Conservation (phyloP, 1,140 invertebrate species). For the Lepidurus couesii region DNA sequence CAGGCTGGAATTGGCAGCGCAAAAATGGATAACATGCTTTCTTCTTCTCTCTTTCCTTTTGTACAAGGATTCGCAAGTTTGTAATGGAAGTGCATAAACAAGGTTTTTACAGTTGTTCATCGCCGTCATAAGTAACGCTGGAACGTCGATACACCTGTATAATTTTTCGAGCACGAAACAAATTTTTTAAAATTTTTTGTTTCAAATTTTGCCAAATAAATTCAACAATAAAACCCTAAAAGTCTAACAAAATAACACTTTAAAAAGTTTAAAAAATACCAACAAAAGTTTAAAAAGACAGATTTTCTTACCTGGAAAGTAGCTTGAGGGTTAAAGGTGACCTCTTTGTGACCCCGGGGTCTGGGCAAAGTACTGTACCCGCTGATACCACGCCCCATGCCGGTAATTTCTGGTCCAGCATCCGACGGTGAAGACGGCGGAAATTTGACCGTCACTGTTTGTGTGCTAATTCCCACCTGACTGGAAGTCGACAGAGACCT, state of each 20-base stretch:
- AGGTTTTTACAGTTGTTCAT: constrained; percentile 32
- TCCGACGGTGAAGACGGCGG: constrained; percentile 26
- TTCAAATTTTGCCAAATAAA: neutral
- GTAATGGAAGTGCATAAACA: constrained; percentile 1
- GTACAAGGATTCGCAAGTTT: neutral
- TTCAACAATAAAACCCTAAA: neutral
- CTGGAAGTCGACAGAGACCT: neutral
- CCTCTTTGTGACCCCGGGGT: constrained; percentile 30
- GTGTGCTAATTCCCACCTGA: constrained; percentile 28
- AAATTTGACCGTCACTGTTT: constrained; percentile 32
- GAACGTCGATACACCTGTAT: constrained; percentile 30
- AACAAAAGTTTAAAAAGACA: neutral
- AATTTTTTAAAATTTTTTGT: too few species aligned
- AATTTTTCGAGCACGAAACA: neutral
- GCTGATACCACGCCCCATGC: neutral
- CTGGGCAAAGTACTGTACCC: constrained; percentile 30
- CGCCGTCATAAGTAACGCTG: constrained; percentile 32
- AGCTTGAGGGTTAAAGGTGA: constrained; percentile 33
- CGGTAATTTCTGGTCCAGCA: neutral
- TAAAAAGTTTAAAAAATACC: too few species aligned
- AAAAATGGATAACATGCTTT: neutral
- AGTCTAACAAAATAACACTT: neutral
- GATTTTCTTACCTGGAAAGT: constrained; percentile 30
- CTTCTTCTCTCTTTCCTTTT: neutral
- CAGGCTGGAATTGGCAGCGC: neutral